Percentiles rank a stretch among this genome's conserved stretches.
Evolutionary conservation across 37 sponge, comb jelly and placozoan species (phyloP).

Genomic region (Spongilla lacustris): DNA sequence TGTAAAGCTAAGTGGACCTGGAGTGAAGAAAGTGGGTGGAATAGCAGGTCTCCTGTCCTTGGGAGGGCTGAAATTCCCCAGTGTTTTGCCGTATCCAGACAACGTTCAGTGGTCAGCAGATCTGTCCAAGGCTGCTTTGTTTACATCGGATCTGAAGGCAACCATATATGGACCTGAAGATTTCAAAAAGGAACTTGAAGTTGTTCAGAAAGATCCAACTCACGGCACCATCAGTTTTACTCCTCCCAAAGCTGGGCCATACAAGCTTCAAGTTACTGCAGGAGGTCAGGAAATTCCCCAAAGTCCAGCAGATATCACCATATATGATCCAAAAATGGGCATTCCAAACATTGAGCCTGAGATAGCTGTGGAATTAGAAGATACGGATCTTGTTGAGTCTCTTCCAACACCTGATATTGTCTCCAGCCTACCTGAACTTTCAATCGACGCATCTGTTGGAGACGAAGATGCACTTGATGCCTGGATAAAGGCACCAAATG

Average conservation of each 20-base stretch:
- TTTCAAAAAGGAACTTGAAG: neutral
- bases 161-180: neutral
- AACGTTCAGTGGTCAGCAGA: neutral
- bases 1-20: neutral
- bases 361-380: neutral
- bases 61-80: neutral
- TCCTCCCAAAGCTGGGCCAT: neutral
- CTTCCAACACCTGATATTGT: neutral
- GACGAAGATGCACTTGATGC: no score
- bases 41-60: neutral
- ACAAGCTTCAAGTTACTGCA: neutral
- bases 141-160: neutral
- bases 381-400: neutral
- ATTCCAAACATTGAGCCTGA: neutral
- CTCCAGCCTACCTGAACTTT: no score
- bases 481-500: no score
- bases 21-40: neutral
- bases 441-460: no score
- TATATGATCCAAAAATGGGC: neutral
- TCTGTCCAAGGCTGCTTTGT: neutral
- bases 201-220: neutral
- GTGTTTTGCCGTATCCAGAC: neutral
- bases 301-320: neutral
- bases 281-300: neutral
- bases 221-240: neutral